phyloP scores from a whole-genome alignment of 1,140 invertebrate species.

The Drosophila athabasca region DNA sequence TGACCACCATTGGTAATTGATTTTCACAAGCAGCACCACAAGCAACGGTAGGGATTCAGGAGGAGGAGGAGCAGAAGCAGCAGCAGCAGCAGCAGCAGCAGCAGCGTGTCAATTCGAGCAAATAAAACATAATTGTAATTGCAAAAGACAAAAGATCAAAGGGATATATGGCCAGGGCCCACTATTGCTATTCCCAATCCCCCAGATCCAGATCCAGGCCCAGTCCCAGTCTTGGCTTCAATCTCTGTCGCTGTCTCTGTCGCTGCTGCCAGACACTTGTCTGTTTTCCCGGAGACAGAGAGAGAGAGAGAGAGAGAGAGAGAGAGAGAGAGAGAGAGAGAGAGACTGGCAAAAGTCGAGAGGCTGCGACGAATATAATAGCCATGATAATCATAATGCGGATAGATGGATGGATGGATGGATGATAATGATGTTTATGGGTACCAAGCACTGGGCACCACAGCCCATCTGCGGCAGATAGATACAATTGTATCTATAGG shows the following conservation, averaged over 20 bases:
- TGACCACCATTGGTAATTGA: constrained; percentile 72
- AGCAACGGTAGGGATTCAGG: not conserved
- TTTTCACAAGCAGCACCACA: constrained; percentile 60
- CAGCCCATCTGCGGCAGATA: constrained; percentile 10
- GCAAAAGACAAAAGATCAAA: constrained; percentile 80
- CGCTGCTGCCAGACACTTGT: constrained; percentile 25
- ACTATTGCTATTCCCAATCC: not conserved
- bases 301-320: no score
- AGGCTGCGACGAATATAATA: constrained; percentile 54
- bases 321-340: no score
- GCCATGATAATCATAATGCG: constrained; percentile 45
- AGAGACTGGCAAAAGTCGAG: constrained; percentile 41
- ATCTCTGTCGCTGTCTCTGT: not conserved
- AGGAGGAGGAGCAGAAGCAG: no score
- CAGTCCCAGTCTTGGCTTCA: no score
- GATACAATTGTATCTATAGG: constrained; percentile 58
- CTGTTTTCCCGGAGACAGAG: constrained; percentile 29
- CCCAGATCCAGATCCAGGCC: no score
- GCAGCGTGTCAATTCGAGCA: constrained; percentile 65
- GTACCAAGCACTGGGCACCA: constrained; percentile 14
- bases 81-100: not conserved
- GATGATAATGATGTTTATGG: constrained; percentile 29
- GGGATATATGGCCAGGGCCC: constrained; percentile 35
- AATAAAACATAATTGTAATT: constrained; percentile 81
- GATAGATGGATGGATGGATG: constrained; percentile 11